Conservation (phyloP, 2,113 vertebrate species). For the Castor canadensis region DNA sequence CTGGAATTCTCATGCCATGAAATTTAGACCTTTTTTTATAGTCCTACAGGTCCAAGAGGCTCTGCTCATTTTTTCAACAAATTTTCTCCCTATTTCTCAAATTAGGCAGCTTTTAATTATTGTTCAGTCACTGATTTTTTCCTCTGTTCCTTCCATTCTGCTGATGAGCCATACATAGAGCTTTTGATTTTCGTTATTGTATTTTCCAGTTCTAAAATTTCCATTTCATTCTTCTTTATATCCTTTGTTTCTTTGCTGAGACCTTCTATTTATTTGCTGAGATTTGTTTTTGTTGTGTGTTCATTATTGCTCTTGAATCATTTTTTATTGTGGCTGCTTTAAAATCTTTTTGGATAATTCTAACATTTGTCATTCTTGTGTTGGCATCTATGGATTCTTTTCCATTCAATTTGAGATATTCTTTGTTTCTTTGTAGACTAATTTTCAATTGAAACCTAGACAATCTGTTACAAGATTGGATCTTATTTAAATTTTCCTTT, state of each 20-base stretch:
- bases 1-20: background rate
- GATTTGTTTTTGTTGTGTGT: background rate
- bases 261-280: background rate
- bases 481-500: background rate
- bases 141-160: background rate
- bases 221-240: background rate
- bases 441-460: background rate
- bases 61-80: background rate
- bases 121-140: background rate
- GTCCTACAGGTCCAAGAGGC: background rate
- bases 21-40: background rate
- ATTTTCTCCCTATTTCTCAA: background rate
- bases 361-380: background rate
- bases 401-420: background rate
- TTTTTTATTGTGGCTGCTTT: background rate
- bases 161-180: background rate
- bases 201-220: background rate
- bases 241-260: background rate
- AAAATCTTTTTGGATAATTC: background rate
- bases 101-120: background rate
- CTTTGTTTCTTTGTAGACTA: background rate
- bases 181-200: background rate
- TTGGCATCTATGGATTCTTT: background rate
- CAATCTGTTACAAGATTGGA: background rate
- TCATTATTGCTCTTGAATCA: background rate